These are phyloP conservation scores for Atherinomorus stipes DNA, from an alignment of 2,113 vertebrate species.

Conservation along the genomic window DNA sequence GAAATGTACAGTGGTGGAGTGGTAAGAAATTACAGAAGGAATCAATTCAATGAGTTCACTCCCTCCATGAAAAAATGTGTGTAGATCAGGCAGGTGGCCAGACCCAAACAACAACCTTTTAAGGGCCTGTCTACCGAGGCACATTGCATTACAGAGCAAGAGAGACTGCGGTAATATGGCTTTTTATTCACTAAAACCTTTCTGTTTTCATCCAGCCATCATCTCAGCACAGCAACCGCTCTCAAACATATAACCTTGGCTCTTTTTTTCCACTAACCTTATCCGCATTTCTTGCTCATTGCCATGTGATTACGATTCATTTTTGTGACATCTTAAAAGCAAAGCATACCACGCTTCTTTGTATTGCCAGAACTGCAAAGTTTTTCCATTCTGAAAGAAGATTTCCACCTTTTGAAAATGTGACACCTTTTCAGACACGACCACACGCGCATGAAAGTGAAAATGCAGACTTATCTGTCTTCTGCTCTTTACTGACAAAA, in stretches of 20 bases:
- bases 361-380: constrained; percentile 24
- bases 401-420: constrained; percentile 55
- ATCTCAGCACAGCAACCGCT: constrained; percentile 1
- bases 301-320: constrained; percentile 1
- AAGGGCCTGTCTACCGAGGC: constrained; percentile 53
- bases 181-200: constrained; percentile 17
- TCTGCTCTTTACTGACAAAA: constrained; percentile 52
- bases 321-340: neutral
- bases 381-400: constrained; percentile 38
- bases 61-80: constrained; percentile 52
- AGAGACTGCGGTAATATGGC: constrained; percentile 17
- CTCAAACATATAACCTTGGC: constrained; percentile 20
- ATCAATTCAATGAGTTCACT: constrained; percentile 69
- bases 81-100: constrained; percentile 67
- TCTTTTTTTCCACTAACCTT: constrained; percentile 19
- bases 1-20: constrained; percentile 61
- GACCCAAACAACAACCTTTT: constrained; percentile 64
- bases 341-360: neutral
- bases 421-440: constrained; percentile 49
- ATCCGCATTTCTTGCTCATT: constrained; percentile 19
- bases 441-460: constrained; percentile 38
- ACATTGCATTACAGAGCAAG: constrained; percentile 46
- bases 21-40: constrained; percentile 74
- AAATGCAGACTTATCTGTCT: constrained; percentile 58
- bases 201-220: constrained; percentile 3